Base-by-base conservation (phyloP, 2,888 invertebrate species). In the Hydroisotoma schaefferi region DNA sequence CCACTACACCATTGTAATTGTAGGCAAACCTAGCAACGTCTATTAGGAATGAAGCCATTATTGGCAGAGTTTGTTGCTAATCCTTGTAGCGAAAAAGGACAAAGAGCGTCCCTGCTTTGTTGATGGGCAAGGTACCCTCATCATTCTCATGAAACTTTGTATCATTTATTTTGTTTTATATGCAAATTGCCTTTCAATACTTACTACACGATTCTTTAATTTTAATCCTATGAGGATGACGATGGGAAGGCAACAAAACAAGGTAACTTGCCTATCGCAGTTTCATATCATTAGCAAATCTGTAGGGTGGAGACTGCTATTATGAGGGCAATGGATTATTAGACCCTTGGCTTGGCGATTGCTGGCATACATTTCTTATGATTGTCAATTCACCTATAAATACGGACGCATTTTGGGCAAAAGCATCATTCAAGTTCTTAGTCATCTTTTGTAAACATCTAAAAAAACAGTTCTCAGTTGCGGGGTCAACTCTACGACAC, bases 161-260 rank as follows among this genome's bases (percentile, higher is more conserved):
- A 49, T 27, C 18, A 15, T 5, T 46, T 15, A 37, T 28, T 29
- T 52, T 33, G 25, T 33, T 52, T 3, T 29, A 52, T 33, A 52
- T 52, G 51, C 51, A 52, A 52, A 52, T 52, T 52, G 20, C 22
- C 3, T 23, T 46, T 46, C 46, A 46, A 25, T 46, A 46, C 4
- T 46, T 4, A 6, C 23, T 20, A 40, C 40, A 40, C 5, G n/a
- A 40, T 20, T 15, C n/a, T 40, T 15, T 40, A 5, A 15, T 40
- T n/a, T n/a, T n/a, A n/a, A n/a, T n/a, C n/a, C n/a, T n/a, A n/a
- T n/a, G n/a, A n/a, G n/a, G n/a, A n/a, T n/a, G n/a, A n/a, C n/a
- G n/a, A n/a, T n/a, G n/a, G n/a, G n/a, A n/a, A n/a, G n/a, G n/a
- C n/a, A n/a, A n/a, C n/a, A n/a, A n/a, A n/a, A n/a, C n/a, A n/a